Base-by-base conservation (phyloP, 1,140 invertebrate species). In the Chionoecetes opilio region DNA sequence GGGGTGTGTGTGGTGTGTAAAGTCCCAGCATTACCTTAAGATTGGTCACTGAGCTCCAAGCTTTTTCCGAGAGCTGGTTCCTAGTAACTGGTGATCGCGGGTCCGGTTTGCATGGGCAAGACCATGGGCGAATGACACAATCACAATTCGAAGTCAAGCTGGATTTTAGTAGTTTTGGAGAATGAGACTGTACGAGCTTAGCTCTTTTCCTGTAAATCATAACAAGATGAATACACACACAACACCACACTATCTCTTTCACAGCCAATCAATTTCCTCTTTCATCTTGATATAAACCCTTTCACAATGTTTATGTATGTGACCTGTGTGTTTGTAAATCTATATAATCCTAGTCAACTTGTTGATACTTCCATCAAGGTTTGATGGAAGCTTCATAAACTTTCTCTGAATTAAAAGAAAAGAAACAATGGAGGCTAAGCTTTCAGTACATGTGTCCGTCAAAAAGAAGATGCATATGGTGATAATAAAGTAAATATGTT, bases 331-430 rank as follows among this genome's bases (percentile, higher is more conserved):
- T 75, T 75, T 75, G 63, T 0, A 75, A 75, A 75, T 21, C n/a
- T n/a, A n/a, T 75, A 75, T 75, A 75, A 75, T 75, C 63, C 63
- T 75, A 75, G 63, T 75, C 63, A 75, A 6, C 21, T 75, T 75
- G n/a, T 75, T 75, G 21, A n/a, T 75, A 75, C 6, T 75, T 21
- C 63, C 63, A 75, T 75, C 63, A 75, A n/a, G n/a, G 26, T 75
- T 75, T 75, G 63, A 26, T 75, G 63, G 63, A 75, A 75, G 63
- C 5, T 75, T 75, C 63, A 75, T 17, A n/a, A n/a, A n/a, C 21
- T 21, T 75, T 75, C 63, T 75, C 63, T 75, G 63, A 75, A 75
- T 75, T 26, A 21, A 75, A 75, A 75, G 21, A 75, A 75, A 75
- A 75, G 63, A 75, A 75, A 75, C 26, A 53, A 53, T n/a, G 63